phyloP scores from a whole-genome alignment of 2,888 invertebrate genomes.

The Alcis repandata region DNA sequence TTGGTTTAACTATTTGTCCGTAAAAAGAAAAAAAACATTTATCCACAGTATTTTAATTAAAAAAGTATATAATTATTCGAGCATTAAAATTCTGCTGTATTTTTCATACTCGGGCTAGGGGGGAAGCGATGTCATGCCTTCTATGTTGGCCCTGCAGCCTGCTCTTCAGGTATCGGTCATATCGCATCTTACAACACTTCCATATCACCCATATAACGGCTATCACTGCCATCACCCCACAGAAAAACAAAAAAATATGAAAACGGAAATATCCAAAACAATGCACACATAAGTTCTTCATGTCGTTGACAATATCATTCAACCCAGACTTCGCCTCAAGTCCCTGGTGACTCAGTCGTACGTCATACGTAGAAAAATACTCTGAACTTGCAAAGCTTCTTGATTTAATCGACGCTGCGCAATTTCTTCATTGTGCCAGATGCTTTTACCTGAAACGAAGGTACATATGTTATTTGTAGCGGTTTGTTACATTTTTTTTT shows the following conservation, averaged over 20 bases:
- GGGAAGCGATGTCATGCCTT: not conserved
- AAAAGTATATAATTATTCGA: too few relatives aligned
- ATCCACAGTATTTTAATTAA: too few relatives aligned
- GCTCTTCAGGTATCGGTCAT: slow-evolving; percentile 3
- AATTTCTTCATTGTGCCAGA: slow-evolving; percentile 25
- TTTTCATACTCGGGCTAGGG: not conserved
- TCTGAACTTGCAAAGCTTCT: slow-evolving; percentile 17
- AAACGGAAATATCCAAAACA: slow-evolving; percentile 20
- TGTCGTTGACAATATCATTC: slow-evolving; percentile 19
- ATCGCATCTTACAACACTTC: slow-evolving; percentile 13
- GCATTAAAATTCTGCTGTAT: not conserved
- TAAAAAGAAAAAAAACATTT: too few relatives aligned
- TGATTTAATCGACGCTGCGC: slow-evolving; percentile 15
- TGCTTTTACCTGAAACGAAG: slow-evolving; percentile 29
- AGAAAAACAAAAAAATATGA: slow-evolving; percentile 34
- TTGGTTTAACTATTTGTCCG: too few relatives aligned
- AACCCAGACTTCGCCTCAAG: not conserved
- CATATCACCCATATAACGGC: slow-evolving; percentile 6
- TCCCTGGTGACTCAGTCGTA: slow-evolving; percentile 18
- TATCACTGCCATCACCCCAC: slow-evolving; percentile 5
- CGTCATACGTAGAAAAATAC: slow-evolving; percentile 11
- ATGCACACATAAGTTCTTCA: slow-evolving; percentile 39
- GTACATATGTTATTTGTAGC: slow-evolving; percentile 15
- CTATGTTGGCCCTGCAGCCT: not conserved
- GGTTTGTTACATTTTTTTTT: slow-evolving; percentile 20